phyloP scores from a whole-genome alignment of 2,113 vertebrate genomes.

The Tiliqua scincoides region DNA sequence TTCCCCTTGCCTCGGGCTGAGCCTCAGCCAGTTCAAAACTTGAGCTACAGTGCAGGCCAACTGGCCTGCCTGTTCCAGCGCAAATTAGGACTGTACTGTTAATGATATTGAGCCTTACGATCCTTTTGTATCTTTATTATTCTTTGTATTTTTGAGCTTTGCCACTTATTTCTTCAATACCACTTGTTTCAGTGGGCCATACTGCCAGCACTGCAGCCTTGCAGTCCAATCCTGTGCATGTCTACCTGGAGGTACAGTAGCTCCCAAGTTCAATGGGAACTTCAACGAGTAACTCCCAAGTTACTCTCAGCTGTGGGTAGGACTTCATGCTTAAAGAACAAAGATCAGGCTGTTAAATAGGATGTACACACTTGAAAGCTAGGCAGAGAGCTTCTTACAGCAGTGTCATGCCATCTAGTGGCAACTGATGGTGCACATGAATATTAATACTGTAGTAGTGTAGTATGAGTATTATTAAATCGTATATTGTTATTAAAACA shows the following conservation, averaged over 20 bases:
- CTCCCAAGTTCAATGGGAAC: neutral
- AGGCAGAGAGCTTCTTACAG: neutral
- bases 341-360: neutral
- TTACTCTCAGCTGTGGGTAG: neutral
- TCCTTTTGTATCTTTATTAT: too few relatives aligned
- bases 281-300: too few relatives aligned
- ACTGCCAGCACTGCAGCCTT: neutral
- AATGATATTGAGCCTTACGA: too few relatives aligned
- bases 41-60: too few relatives aligned
- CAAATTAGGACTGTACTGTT: too few relatives aligned
- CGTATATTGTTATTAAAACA: neutral
- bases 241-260: neutral
- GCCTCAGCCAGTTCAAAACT: too few relatives aligned
- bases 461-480: rapidly evolving
- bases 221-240: neutral
- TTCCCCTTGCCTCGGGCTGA: too few relatives aligned
- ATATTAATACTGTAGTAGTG: too few relatives aligned
- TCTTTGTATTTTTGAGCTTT: too few relatives aligned
- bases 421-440: neutral
- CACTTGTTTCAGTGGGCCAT: too few relatives aligned
- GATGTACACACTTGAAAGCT: rapidly evolving
- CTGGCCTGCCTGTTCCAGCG: too few relatives aligned
- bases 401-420: slow-evolving; percentile 57
- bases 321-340: neutral
- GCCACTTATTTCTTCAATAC: too few relatives aligned